A percentile compares a stretch with the other conserved stretches of the same genome.
These are phyloP conservation scores for Fistularia commersonii DNA, from an alignment of 2,797 vertebrate species.

Conservation along the genomic window DNA sequence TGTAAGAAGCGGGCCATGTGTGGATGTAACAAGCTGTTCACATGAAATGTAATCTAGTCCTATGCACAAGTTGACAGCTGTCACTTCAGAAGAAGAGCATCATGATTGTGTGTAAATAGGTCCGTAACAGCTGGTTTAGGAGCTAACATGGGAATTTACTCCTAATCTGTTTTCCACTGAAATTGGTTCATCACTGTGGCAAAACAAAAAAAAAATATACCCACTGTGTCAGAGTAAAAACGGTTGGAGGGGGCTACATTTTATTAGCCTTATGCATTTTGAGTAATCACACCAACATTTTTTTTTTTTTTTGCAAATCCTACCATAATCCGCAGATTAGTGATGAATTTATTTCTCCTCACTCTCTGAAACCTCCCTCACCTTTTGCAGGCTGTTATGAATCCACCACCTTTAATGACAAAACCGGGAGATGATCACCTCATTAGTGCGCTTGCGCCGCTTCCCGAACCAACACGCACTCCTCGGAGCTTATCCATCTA, in stretches of 20 bases:
- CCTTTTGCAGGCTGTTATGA: constrained; percentile 66
- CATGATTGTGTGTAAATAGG: constrained; percentile 69
- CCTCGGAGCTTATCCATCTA: constrained; percentile 72
- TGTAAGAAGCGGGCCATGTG: constrained; percentile 33
- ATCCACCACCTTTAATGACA: constrained; percentile 61
- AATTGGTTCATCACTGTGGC: constrained; percentile 57
- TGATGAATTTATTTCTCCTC: constrained; percentile 68
- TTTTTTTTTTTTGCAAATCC: constrained; percentile 64
- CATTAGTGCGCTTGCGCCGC: constrained; percentile 56
- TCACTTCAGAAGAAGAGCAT: constrained; percentile 57
- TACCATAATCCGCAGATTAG: constrained; percentile 72
- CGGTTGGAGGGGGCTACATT: constrained; percentile 45
- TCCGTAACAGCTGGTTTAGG: constrained; percentile 70
- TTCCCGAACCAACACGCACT: constrained; percentile 38
- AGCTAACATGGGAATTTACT: constrained; percentile 67
- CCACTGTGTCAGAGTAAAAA: background rate
- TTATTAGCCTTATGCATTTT: constrained; percentile 70
- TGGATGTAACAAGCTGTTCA: constrained; percentile 62
- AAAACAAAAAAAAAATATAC: constrained; percentile 25
- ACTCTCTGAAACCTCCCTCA: constrained; percentile 62
- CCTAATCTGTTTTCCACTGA: constrained; percentile 68
- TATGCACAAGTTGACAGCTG: constrained; percentile 65
- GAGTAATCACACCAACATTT: constrained; percentile 66
- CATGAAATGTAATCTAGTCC: constrained; percentile 65
- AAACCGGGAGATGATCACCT: constrained; percentile 64